A percentile compares a stretch with the other conserved stretches of the same genome.
Conservation (phyloP, 2,888 invertebrate genomes). For the Augiades crinisus region DNA sequence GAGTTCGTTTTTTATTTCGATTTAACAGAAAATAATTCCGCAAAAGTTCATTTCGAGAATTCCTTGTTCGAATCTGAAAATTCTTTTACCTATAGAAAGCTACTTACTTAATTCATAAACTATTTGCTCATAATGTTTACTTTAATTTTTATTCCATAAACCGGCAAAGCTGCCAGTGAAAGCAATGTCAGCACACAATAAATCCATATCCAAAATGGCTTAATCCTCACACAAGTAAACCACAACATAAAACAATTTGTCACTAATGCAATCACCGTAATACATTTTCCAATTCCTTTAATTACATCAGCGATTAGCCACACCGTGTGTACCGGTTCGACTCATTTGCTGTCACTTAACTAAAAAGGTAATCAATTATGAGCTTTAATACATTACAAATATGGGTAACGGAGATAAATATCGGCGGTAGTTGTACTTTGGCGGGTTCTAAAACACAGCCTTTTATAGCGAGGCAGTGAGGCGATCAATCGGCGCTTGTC, state of each 20-base stretch:
- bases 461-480: slow-evolving; percentile 36
- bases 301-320: slow-evolving; percentile 43
- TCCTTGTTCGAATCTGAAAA: no score
- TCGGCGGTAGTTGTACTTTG: slow-evolving; percentile 1
- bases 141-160: no score
- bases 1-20: no score
- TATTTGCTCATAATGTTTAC: no score
- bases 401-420: neutral
- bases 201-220: neutral
- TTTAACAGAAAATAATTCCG: no score
- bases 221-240: slow-evolving; percentile 2
- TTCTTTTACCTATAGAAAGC: no score
- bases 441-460: slow-evolving; percentile 26
- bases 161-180: no score
- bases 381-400: neutral
- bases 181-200: no score
- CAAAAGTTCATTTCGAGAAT: no score
- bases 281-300: slow-evolving; percentile 44
- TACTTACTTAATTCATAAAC: no score
- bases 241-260: slow-evolving; percentile 38
- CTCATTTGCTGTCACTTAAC: neutral
- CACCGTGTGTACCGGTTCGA: slow-evolving; percentile 32
- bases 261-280: slow-evolving; percentile 38
- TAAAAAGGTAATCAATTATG: neutral
- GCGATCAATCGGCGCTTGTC: slow-evolving; percentile 44